These are phyloP conservation scores for Thalassoma bifasciatum DNA, from an alignment of 2,113 vertebrate genomes.

Conservation along the genomic window DNA sequence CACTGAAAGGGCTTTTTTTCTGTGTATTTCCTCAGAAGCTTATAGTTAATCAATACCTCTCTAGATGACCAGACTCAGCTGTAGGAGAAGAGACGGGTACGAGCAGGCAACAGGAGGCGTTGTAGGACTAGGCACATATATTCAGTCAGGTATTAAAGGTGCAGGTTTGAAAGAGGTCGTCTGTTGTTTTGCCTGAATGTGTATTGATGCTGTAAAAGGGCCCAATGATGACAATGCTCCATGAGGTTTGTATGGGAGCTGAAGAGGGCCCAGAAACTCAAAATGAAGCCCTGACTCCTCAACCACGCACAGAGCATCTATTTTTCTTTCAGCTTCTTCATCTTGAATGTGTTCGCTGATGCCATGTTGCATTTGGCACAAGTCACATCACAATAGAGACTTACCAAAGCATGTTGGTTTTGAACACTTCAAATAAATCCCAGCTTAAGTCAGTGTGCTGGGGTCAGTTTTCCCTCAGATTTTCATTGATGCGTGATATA, in stretches of 20 bases:
- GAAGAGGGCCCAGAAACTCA: conserved; percentile 51
- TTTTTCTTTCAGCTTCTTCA: background rate
- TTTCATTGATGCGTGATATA: background rate
- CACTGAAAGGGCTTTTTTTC: conserved; percentile 65
- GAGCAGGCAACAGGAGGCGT: conserved; percentile 19
- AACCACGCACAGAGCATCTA: background rate
- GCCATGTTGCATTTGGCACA: background rate
- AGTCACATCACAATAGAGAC: conserved; percentile 1
- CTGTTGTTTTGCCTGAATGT: conserved; percentile 45
- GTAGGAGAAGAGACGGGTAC: conserved; percentile 33
- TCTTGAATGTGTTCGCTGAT: background rate
- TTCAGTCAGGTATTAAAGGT: conserved; percentile 16
- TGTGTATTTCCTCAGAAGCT: conserved; percentile 45
- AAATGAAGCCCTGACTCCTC: conserved; percentile 16
- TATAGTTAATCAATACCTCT: conserved; percentile 55
- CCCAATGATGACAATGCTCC: conserved; percentile 60
- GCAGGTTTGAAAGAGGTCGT: conserved; percentile 14
- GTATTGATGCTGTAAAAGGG: conserved; percentile 42
- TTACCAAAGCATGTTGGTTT: background rate
- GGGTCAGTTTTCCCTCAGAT: background rate
- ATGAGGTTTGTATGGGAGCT: conserved; percentile 33
- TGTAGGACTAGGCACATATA: conserved; percentile 18
- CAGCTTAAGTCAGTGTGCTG: conserved; percentile 2
- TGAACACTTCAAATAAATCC: background rate
- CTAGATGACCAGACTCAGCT: conserved; percentile 41